A percentile compares a stretch with the other conserved stretches of the same genome.
Evolutionary conservation across 1,140 invertebrate genomes (phyloP).

Genomic region (Pseudomyrmex gracilis): DNA sequence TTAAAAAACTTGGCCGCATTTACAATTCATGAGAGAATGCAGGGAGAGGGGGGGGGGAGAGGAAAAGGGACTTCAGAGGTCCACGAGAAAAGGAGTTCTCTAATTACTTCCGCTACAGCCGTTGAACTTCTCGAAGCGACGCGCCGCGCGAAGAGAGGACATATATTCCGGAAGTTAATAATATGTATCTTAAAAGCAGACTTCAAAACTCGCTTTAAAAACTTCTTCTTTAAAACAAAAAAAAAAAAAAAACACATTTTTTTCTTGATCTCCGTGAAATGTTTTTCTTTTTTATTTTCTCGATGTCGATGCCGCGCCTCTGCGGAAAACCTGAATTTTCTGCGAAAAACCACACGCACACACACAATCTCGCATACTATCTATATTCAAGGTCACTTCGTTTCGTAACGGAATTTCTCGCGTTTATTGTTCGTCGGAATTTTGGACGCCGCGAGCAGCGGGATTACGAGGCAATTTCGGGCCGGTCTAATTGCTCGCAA

Average conservation of each 20-base stretch:
- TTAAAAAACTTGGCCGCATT: conserved; percentile 65
- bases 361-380: too few relatives aligned
- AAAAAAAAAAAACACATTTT: too few relatives aligned
- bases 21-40: conserved; percentile 49
- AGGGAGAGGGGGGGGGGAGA: too few relatives aligned
- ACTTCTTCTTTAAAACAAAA: not conserved
- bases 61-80: not conserved
- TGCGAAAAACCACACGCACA: not conserved
- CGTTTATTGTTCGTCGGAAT: conserved; percentile 32
- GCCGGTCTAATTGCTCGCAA: conserved; percentile 39
- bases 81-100: conserved; percentile 55
- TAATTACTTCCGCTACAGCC: conserved; percentile 61
- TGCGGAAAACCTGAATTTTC: conserved; percentile 18
- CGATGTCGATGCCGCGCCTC: not conserved
- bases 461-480: conserved; percentile 4
- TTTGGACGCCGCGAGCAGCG: not conserved
- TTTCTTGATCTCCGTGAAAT: conserved; percentile 19
- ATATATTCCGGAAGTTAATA: conserved; percentile 40
- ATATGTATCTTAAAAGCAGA: conserved; percentile 29
- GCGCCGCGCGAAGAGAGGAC: not conserved
- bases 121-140: conserved; percentile 32
- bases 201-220: conserved; percentile 24
- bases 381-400: not conserved
- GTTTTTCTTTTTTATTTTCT: not conserved
- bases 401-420: not conserved